Evolutionary conservation across 2,888 invertebrate genomes (phyloP).

Genomic region (Ichneumoninae sp.): DNA sequence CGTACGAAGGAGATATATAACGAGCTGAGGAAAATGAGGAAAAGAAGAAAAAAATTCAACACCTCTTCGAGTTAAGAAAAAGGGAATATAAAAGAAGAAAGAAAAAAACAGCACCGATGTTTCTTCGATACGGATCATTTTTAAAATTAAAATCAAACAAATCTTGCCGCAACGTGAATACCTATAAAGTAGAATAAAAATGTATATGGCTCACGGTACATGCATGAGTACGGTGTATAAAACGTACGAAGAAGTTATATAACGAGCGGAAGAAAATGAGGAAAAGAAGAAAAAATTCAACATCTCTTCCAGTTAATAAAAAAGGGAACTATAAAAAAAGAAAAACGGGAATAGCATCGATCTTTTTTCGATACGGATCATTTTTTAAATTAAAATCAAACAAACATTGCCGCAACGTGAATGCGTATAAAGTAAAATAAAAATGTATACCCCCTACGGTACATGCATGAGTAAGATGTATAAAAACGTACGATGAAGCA

Average conservation of each 20-base stretch:
- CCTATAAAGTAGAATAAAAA: no score
- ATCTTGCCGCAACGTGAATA: no score
- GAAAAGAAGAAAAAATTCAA: constrained; percentile 40
- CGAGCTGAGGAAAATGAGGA: constrained; percentile 2
- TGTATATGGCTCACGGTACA: no score
- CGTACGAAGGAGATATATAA: not conserved
- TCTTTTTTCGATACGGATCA: not conserved
- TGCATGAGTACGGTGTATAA: no score
- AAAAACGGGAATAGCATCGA: not conserved
- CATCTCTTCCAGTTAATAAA: constrained; percentile 33
- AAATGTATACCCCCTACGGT: no score
- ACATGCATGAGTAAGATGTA: no score
- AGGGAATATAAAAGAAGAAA: not conserved
- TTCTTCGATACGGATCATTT: not conserved
- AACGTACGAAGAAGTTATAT: not conserved
- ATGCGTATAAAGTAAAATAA: no score
- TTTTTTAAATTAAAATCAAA: no score
- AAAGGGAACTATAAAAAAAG: not conserved
- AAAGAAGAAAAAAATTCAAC: constrained; percentile 39
- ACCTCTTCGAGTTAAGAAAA: constrained; percentile 29
- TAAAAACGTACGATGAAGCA: not conserved
- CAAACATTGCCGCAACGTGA: no score
- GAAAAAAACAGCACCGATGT: not conserved
- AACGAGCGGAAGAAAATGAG: constrained; percentile 1
- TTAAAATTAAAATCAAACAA: no score